Base-by-base conservation (phyloP, 53 echinoderm and acorn worm genomes). In the Astropecten irregularis region DNA sequence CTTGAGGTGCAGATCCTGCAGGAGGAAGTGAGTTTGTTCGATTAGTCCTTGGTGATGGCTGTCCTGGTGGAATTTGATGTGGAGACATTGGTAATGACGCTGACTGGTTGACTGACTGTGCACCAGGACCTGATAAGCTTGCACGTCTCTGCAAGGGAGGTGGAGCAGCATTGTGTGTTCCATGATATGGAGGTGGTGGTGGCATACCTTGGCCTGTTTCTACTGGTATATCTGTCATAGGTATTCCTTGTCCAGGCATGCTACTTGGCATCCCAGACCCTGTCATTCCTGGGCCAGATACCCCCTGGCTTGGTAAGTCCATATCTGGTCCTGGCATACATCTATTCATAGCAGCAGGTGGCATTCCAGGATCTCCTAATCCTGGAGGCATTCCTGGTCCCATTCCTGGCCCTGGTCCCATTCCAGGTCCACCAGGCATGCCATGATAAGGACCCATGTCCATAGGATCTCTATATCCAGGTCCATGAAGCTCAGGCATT, bases 171-270 rank as follows among this genome's bases (percentile, higher is more conserved):
- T 85, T 88, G 49, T 88, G 91, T 25, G 86, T 81, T 48, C 87
- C 89, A 33, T 87, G 93, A 62, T 93, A 93, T 0, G 95, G 95
- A 38, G 99, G 99, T 22, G 99, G 99, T 40, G 99, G 99, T 0
- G 90, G 90, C 87, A 92, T 91, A 7, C 82, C 91, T 62, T 89
- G 83, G 19, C 89, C 82, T 44, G 79, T 46, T 61, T 79, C 57
- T 19, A 28, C 61, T 7, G 79, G 62, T 62, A 62, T 62, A 62
- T 79, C 79, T 31, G 30, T n/a, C 61, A 79, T 62, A 7, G 73
- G 83, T 54, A 86, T 77, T 77, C 37, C 77, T 66, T 77, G 86
- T 3, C 86, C 83, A 14, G 83, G 83, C 83, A 82, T 68, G 9
- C 85, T 73, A n/a, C 85, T 70, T 38, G 86, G 76, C 76, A 79